Percentiles rank a stretch among this genome's conserved stretches.
Evolutionary conservation across 1,140 invertebrate genomes (phyloP).

Genomic region (Heliconius melpomene): DNA sequence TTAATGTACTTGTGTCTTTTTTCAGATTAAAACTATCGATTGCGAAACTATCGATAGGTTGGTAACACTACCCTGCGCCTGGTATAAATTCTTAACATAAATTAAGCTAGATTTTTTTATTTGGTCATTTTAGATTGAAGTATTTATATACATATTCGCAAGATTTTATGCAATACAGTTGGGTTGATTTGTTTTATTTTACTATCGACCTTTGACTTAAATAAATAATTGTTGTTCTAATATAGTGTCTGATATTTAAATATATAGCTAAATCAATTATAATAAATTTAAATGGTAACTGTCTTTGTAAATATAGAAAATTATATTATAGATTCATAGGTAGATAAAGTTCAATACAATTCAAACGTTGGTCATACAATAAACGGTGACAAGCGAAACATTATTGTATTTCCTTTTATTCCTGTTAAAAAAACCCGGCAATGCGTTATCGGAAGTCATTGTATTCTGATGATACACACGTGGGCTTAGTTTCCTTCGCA

Average conservation of each 20-base stretch:
- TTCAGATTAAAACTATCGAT: too few relatives aligned
- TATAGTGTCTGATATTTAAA: too few relatives aligned
- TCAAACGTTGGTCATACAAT: not conserved
- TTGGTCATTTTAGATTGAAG: not conserved
- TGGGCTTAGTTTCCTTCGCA: not conserved
- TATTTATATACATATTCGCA: not conserved
- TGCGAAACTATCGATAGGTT: too few relatives aligned
- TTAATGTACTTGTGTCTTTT: too few relatives aligned
- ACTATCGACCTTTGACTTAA: too few relatives aligned
- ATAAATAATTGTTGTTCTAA: too few relatives aligned
- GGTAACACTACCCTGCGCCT: too few relatives aligned
- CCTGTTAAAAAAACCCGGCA: conserved; percentile 23
- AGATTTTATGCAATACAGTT: not conserved
- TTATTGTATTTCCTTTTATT: conserved; percentile 20
- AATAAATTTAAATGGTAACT: not conserved
- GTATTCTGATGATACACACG: not conserved
- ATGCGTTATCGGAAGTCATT: not conserved
- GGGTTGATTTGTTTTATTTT: not conserved
- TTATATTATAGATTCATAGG: not conserved
- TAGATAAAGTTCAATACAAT: not conserved
- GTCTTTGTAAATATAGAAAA: not conserved
- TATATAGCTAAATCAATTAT: too few relatives aligned
- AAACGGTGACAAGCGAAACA: conserved; percentile 14
- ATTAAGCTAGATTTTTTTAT: not conserved
- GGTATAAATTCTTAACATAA: not conserved